Base-by-base conservation (phyloP, 2,113 vertebrate species). In the Forbesichthys agassizii region DNA sequence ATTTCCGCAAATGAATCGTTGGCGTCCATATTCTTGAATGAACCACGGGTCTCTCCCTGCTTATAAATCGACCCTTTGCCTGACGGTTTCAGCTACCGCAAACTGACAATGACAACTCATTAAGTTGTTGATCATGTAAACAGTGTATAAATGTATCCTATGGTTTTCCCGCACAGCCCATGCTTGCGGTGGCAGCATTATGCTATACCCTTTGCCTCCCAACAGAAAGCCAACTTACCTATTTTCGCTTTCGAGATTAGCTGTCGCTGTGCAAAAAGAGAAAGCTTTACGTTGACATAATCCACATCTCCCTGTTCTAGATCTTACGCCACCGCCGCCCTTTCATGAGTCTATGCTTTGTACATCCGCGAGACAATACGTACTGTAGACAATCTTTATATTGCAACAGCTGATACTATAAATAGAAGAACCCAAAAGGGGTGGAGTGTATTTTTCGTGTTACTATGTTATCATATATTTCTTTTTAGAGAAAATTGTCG, bases 391-490 rank as follows among this genome's bases (percentile, higher is more conserved):
- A 87, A 84, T 91, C 90, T 93, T 89, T 88, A 91, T 90, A 88
- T 91, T 88, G 91, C 90, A 90, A 92, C 89, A 89, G 88, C 88
- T 85, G 88, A 90, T 82, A 82, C 92, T 93, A 92, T 84, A 88
- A 91, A 93, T 91, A 93, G 91, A 91, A 70, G 64, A 48, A 75
- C 64, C 75, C 84, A 63, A 55, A 16, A 72, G 77, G 84, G 84
- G 86, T 16, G 78, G 11, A 1, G 20, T 14, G 1, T 9, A 49
- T 14, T 64, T 71, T 47, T 27, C 3, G 0, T 11, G 11, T 14
- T 20, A 1, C 27, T 0, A 20, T 33, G 14, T 0, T 1, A 0
- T 11, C 27, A 36, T 47, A 70, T 10, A 0, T 16, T 62, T 66
- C 3, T 42, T 46, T 74, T 72, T 0, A 2, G 9, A 8, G 4